Base-by-base conservation (phyloP, 2,113 vertebrate species). In the Genyomyrus donnyi region DNA sequence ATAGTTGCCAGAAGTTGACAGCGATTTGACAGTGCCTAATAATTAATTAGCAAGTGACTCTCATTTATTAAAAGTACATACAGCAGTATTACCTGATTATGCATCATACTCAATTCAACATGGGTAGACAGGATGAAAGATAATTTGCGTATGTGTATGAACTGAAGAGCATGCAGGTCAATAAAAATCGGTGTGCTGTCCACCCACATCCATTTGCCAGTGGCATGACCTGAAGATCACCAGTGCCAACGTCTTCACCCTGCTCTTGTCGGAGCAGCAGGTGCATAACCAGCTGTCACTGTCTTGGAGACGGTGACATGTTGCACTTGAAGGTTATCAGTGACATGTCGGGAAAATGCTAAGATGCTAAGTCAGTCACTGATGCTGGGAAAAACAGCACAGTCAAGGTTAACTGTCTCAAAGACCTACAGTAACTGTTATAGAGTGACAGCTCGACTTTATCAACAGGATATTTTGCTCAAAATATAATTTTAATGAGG, bases 261-360 rank as follows among this genome's bases (percentile, higher is more conserved):
- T 6, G 48, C 50, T 77, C 66, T 88, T 49, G 45, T 48, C 19
- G 21, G 86, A 88, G 56, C 62, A 77, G 39, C 86, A 90, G 89
- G 70, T 86, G 89, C 70, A 27, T 52, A 19, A 42, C 35, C 89
- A 58, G 86, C 89, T 88, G 89, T 88, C 89, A 90, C 31, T 50
- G 27, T 46, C 85, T 53, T 19, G 62, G 85, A 58, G 85, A 88
- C 15, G 17, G 66, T 42, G 85, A 50, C 85, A 53, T 50, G 56
- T 87, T 88, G 62, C 86, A 39, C 17, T 83, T 87, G 89, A 90
- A 87, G 89, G 89, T 83, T 66, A 88, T 50, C 35, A 17, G 46
- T 35, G n/a, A 52, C 49, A 3, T 39, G 31, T 39, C 21, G 48
- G 70, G 86, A 80, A 24, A 66, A 56, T 27, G 86, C 85, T 56